Conservation (phyloP, 2,113 vertebrate species). For the Nanger granti region DNA sequence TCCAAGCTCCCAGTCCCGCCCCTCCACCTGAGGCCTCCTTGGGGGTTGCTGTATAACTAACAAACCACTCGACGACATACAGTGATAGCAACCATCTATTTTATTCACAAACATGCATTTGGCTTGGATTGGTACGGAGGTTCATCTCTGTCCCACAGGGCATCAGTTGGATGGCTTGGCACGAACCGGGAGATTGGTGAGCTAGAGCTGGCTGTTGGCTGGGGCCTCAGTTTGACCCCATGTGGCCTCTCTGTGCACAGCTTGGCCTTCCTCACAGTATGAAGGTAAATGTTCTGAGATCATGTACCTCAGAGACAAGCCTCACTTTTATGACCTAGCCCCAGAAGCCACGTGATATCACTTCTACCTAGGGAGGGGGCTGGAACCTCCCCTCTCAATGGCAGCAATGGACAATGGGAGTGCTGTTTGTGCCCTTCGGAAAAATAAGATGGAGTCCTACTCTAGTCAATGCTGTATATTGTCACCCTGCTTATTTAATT, state of each 20-base stretch:
- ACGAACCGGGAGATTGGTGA: background rate
- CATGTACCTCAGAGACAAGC: background rate
- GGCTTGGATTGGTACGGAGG: background rate
- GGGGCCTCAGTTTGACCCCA: no score
- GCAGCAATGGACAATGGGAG: background rate
- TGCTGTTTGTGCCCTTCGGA: background rate
- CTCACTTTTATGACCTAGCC: background rate
- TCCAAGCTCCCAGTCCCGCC: no score
- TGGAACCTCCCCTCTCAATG: rapidly evolving
- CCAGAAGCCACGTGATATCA: background rate
- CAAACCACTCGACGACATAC: background rate
- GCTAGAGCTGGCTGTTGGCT: background rate
- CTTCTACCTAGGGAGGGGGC: background rate
- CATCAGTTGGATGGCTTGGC: background rate
- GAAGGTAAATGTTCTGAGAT: background rate
- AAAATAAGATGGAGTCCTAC: background rate
- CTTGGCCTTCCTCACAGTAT: background rate
- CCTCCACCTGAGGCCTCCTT: background rate
- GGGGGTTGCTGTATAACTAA: background rate
- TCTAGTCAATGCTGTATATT: background rate
- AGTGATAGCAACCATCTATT: background rate
- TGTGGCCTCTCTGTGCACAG: background rate
- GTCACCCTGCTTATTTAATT: background rate
- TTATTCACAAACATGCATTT: background rate
- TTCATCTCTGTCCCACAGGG: background rate